These are phyloP conservation scores for Pyrgilauda ruficollis DNA, from an alignment of 2,113 vertebrate genomes.

Conservation along the genomic window DNA sequence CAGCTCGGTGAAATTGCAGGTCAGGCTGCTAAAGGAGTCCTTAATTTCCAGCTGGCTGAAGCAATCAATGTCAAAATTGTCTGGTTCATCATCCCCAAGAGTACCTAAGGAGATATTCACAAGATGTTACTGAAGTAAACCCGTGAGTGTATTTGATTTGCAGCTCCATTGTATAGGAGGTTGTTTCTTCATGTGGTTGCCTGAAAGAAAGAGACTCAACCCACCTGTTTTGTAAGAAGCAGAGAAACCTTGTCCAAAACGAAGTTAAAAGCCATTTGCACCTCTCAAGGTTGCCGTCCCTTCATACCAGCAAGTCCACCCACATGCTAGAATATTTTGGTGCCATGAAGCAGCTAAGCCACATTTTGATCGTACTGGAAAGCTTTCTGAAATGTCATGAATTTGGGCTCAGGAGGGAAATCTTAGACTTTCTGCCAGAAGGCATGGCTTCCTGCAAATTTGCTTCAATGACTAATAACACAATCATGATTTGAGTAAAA, in stretches of 20 bases:
- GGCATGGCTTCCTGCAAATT: background rate
- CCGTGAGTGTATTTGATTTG: background rate
- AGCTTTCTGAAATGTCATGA: slow-evolving; percentile 14
- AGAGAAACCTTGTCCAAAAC: background rate
- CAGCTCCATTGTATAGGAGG: background rate
- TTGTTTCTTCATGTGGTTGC: background rate
- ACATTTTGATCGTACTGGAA: background rate
- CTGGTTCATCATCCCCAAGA: slow-evolving; percentile 66
- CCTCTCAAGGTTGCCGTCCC: background rate
- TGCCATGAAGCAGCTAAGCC: background rate
- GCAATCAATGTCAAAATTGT: slow-evolving; percentile 67
- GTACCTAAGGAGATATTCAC: slow-evolving; percentile 48
- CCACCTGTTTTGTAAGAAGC: background rate
- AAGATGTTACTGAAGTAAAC: background rate
- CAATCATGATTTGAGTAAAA: background rate
- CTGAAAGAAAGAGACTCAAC: background rate
- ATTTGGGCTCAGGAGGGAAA: background rate
- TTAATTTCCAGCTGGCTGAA: slow-evolving; percentile 63
- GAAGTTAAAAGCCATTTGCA: background rate
- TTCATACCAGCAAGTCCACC: background rate
- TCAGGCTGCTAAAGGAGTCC: slow-evolving; percentile 53
- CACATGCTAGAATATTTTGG: background rate
- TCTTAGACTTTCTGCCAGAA: background rate
- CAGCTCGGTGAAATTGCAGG: slow-evolving; percentile 58
- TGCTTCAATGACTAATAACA: background rate